These are phyloP conservation scores for Betta splendens DNA, from an alignment of 2,797 vertebrate genomes.

Conservation along the genomic window DNA sequence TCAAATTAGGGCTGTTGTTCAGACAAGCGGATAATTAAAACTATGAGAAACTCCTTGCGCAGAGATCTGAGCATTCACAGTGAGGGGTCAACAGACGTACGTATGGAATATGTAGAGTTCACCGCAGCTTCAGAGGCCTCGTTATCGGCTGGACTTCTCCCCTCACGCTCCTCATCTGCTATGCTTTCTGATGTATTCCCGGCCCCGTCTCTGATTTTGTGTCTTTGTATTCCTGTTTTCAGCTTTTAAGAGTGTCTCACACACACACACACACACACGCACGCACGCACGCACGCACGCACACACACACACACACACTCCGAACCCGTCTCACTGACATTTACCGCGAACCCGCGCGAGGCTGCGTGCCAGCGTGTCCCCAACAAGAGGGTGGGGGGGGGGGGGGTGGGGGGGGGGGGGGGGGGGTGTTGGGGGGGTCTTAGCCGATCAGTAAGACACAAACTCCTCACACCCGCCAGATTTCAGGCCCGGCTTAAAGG, in stretches of 20 bases:
- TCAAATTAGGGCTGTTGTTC: conserved; percentile 41
- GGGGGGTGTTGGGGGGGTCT: no score
- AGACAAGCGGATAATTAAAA: conserved; percentile 65
- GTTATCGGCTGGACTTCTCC: conserved; percentile 11
- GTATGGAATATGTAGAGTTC: conserved; percentile 34
- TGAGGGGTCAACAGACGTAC: conserved; percentile 37
- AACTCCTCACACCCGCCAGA: conserved; percentile 75
- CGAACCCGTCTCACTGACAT: conserved; percentile 24
- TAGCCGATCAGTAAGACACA: conserved; percentile 74
- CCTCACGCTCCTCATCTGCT: conserved; percentile 23
- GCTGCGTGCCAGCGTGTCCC: conserved; percentile 37
- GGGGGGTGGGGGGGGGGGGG: no score
- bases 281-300: conserved; percentile 1
- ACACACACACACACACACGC: not conserved
- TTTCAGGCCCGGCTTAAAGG: conserved; percentile 74
- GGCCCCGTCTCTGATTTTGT: conserved; percentile 11
- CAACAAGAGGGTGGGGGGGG: no score
- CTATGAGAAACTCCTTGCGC: conserved; percentile 30
- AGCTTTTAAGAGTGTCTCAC: conserved; percentile 14
- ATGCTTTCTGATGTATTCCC: conserved; percentile 39
- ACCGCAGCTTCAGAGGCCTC: conserved; percentile 31
- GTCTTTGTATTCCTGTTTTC: conserved; percentile 10
- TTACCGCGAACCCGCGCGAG: conserved; percentile 25
- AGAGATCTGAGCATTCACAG: conserved; percentile 39
- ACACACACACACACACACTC: not conserved